Evolutionary conservation across 2,797 vertebrate genomes (phyloP), one percentile per base, ranked within the genome.

Genomic region (Aplochiton taeniatus): DNA sequence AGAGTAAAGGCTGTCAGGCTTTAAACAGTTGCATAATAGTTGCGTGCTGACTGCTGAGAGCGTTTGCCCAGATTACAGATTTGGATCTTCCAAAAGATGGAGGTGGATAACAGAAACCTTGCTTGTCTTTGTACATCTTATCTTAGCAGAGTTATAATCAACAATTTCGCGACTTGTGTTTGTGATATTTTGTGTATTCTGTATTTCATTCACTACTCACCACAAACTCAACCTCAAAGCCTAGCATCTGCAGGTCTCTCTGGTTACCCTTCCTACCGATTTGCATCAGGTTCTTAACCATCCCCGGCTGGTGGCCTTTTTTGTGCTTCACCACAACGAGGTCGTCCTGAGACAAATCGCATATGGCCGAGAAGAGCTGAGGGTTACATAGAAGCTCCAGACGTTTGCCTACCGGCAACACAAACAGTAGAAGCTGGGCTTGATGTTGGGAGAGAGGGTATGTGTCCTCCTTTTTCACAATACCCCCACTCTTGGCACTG

Each of bases 161-260:
- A 31, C 7, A 31, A 31, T 31, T 31, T 31, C 31, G 6, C 2
- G 31, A 31, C 31, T 3, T 31, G 31, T 31, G n/a, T 31, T 31
- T 46, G 1, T n/a, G n/a, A n/a, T n/a, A 45, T 61, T 10, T 19
- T 41, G 41, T 31, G 31, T 31, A 31, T 31, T 31, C 31, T 31
- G 31, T 31, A 31, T 31, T 31, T n/a, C 46, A 61, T 16, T 16
- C 13, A 5, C 10, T 18, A 82, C 90, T 65, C 68, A 93, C 91
- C 87, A 93, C 68, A 31, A 91, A 79, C 43, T 93, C 88, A 79
- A 94, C 87, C 65, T 94, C 88, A 52, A 94, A 93, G 67, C 84
- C 90, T 0, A 93, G 76, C 90, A 93, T 88, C 54, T 80, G 82
- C 62, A 93, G 83, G 58, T 91, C 86, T 0, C 87, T 89, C 43